Evolutionary conservation across 2,797 vertebrate species (phyloP).

Genomic region (Enoplosus armatus): DNA sequence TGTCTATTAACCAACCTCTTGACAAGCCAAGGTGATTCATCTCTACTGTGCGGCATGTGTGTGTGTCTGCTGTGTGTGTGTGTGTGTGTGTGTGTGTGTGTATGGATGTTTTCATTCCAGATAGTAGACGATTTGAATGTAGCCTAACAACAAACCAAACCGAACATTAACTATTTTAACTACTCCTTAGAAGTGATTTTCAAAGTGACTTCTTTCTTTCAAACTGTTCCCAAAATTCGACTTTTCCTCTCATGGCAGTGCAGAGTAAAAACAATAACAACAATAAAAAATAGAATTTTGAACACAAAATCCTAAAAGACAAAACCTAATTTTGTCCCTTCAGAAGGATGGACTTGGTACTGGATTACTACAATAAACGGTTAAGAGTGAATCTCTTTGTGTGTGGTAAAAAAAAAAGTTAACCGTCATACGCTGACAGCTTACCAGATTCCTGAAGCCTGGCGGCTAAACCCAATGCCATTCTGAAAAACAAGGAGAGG

Average conservation of each 20-base stretch:
- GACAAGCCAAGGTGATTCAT: conserved; percentile 83
- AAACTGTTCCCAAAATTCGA: conserved; percentile 58
- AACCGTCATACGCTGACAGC: conserved; percentile 74
- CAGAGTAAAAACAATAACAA: conserved; percentile 62
- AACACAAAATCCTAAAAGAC: conserved; percentile 52
- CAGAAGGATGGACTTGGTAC: conserved; percentile 33
- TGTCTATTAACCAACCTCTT: conserved; percentile 85
- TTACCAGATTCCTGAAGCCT: conserved; percentile 77
- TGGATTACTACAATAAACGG: conserved; percentile 51
- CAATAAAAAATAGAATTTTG: conserved; percentile 34
- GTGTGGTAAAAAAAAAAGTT: conserved; percentile 57
- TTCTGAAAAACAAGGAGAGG: conserved; percentile 79
- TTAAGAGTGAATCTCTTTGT: conserved; percentile 48
- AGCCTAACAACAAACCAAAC: conserved; percentile 67
- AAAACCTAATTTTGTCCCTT: conserved; percentile 50
- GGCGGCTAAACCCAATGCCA: conserved; percentile 77
- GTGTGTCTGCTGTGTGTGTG: conserved; percentile 31
- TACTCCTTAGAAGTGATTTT: conserved; percentile 63
- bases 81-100: conserved; percentile 14
- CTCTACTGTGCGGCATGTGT: conserved; percentile 63
- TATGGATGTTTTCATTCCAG: conserved; percentile 50
- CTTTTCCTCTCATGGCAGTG: conserved; percentile 41
- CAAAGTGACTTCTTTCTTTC: conserved; percentile 62
- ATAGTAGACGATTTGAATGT: conserved; percentile 60
- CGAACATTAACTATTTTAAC: conserved; percentile 73